Conservation (phyloP, 2,888 invertebrate genomes). For the Magallana nippona region DNA sequence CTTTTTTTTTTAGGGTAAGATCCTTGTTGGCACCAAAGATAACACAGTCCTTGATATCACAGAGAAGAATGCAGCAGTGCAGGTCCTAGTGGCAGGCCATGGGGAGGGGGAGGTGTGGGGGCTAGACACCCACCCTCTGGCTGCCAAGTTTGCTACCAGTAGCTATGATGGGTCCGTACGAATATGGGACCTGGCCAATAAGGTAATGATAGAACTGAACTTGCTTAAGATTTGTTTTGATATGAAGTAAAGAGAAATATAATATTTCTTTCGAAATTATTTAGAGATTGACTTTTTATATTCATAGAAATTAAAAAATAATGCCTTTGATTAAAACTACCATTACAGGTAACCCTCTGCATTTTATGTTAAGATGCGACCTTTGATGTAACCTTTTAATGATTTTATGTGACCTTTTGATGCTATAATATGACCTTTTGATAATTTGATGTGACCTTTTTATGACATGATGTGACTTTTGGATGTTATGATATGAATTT, state of each 20-base stretch:
- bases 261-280: no score
- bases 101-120: conserved; percentile 80
- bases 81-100: conserved; percentile 76
- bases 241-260: no score
- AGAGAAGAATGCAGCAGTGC: conserved; percentile 76
- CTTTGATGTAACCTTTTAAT: no score
- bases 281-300: no score
- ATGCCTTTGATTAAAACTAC: no score
- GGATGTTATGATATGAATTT: not conserved
- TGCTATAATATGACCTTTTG: not conserved
- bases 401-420: no score
- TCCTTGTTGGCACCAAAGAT: conserved; percentile 79
- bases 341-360: no score
- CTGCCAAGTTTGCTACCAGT: conserved; percentile 76
- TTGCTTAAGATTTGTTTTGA: no score
- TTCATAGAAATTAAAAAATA: no score
- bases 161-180: conserved; percentile 79
- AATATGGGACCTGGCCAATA: conserved; percentile 76
- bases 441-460: no score
- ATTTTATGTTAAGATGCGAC: no score
- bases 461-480: no score
- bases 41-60: conserved; percentile 77
- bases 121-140: conserved; percentile 76
- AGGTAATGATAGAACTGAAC: conserved; percentile 64
- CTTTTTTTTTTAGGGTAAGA: conserved; percentile 72